phyloP scores from a whole-genome alignment of 1,140 invertebrate genomes.

The Bombus impatiens region DNA sequence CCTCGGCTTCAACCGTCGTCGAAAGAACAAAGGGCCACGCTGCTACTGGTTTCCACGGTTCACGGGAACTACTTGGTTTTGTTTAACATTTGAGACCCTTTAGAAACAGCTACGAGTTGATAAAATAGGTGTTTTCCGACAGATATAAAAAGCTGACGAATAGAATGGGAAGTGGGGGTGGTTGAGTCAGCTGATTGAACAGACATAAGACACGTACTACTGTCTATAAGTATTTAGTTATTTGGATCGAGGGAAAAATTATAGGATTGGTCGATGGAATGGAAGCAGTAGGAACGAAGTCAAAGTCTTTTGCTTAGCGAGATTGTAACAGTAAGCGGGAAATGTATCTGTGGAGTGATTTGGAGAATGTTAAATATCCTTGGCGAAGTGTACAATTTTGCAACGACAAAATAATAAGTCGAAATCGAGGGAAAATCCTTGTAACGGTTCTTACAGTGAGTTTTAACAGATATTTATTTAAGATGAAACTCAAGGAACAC shows the following conservation, averaged over 20 bases:
- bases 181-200: background rate
- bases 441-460: background rate
- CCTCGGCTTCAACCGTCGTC: slow-evolving; percentile 56
- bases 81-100: background rate
- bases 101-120: too few species aligned
- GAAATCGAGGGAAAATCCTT: background rate
- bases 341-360: background rate
- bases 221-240: too few species aligned
- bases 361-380: background rate
- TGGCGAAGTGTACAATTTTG: background rate
- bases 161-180: background rate
- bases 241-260: background rate
- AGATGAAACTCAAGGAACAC: too few species aligned
- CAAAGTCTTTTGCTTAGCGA: too few species aligned
- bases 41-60: slow-evolving; percentile 33
- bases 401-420: too few species aligned
- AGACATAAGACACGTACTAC: too few species aligned
- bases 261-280: background rate
- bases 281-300: background rate
- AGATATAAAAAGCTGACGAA: background rate
- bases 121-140: too few species aligned
- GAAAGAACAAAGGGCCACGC: slow-evolving; percentile 59
- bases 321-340: background rate
- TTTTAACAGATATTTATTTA: too few species aligned
- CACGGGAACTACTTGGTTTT: background rate